These are phyloP conservation scores for Ganaspis brasiliensis DNA, from an alignment of 2,888 invertebrate species.

Conservation along the genomic window DNA sequence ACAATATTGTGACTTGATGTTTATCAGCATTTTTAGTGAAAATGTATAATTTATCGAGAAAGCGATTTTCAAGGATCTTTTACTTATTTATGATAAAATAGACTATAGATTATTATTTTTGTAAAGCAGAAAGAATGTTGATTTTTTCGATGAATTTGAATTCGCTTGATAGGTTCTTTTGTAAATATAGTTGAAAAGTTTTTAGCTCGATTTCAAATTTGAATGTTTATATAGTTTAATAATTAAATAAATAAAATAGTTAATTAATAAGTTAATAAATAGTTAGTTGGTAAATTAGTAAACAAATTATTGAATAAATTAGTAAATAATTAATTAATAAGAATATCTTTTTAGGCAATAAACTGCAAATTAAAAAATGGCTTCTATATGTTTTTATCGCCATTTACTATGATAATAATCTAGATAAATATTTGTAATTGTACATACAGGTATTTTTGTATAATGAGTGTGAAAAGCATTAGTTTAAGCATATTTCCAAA, in stretches of 20 bases:
- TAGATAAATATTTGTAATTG: conserved; percentile 1
- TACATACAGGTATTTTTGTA: conserved; percentile 17
- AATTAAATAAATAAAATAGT: too few relatives aligned
- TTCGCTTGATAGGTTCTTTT: not conserved
- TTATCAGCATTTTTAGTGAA: conserved; percentile 36
- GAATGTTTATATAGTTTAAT: too few relatives aligned
- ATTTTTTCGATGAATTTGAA: too few relatives aligned
- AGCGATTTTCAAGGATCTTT: conserved; percentile 21
- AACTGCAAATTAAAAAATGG: not conserved
- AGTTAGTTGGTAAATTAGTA: too few relatives aligned
- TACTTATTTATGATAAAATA: conserved; percentile 26
- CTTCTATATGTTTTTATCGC: conserved; percentile 29
- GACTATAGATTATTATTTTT: conserved; percentile 27
- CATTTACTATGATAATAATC: not conserved
- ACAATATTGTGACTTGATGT: conserved; percentile 7
- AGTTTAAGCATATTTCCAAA: too few relatives aligned
- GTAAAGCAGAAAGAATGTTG: conserved; percentile 23
- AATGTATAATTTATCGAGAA: conserved; percentile 5
- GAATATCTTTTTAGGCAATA: not conserved
- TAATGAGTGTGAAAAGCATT: not conserved
- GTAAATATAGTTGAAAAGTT: not conserved
- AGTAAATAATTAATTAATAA: not conserved
- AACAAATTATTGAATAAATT: too few relatives aligned
- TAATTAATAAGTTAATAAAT: too few relatives aligned
- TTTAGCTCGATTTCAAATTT: not conserved